Percentiles rank a stretch among this genome's conserved stretches.
Evolutionary conservation across 2,888 invertebrate species (phyloP).

Genomic region (Stictocephala bisonia): DNA sequence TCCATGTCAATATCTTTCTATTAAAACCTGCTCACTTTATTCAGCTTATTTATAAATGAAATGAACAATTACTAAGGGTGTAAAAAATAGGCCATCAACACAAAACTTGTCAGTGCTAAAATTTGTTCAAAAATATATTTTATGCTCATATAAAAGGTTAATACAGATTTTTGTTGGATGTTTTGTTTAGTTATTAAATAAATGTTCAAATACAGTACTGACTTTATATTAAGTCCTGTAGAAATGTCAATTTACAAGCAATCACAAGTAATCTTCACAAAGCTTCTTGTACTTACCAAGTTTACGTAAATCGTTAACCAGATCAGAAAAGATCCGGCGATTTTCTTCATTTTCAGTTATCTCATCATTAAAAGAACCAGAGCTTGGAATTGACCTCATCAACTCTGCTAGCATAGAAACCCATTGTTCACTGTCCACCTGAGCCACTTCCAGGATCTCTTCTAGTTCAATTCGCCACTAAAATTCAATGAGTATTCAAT

Average conservation of each 20-base stretch:
- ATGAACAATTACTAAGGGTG: too few species aligned
- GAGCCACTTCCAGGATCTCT: conserved; percentile 93
- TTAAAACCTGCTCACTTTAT: too few species aligned
- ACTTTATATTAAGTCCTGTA: conserved; percentile 11
- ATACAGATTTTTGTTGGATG: too few species aligned
- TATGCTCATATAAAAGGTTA: too few species aligned
- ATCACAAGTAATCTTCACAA: not conserved
- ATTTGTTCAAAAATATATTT: too few species aligned
- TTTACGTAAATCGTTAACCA: conserved; percentile 85
- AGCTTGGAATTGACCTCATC: conserved; percentile 91
- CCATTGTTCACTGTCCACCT: conserved; percentile 95
- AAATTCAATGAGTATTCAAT: conserved; percentile 63
- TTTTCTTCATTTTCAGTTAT: conserved; percentile 91
- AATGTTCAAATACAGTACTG: too few species aligned
- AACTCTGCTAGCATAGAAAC: conserved; percentile 97
- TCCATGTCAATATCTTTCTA: too few species aligned
- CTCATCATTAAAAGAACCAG: conserved; percentile 90
- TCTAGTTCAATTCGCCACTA: conserved; percentile 95
- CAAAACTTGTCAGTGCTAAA: too few species aligned
- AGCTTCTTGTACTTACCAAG: conserved; percentile 64
- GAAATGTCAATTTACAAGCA: not conserved
- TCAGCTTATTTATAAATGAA: too few species aligned
- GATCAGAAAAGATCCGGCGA: conserved; percentile 88
- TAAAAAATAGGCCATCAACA: too few species aligned
- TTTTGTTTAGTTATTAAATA: too few species aligned